Evolutionary conservation across 2,888 invertebrate species (phyloP).

Genomic region (Aproaerema taeniolella): DNA sequence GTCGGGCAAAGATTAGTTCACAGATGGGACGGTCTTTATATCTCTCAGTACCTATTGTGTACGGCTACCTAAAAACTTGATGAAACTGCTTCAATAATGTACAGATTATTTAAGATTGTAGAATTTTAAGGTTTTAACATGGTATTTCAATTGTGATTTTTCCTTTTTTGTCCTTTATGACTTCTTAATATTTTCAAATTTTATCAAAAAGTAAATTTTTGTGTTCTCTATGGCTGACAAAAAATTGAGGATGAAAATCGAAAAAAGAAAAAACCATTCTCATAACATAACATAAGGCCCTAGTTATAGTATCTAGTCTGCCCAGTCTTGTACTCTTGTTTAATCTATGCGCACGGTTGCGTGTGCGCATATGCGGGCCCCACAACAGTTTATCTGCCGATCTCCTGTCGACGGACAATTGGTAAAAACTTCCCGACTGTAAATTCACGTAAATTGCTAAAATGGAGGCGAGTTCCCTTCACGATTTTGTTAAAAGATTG

Average conservation of each 20-base stretch:
- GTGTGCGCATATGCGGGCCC: constrained; percentile 70
- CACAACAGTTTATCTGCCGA: constrained; percentile 52
- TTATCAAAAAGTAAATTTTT: too few species aligned
- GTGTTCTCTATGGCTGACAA: too few species aligned
- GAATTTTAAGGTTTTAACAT: too few species aligned
- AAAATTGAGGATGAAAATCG: too few species aligned
- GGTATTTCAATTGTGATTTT: too few species aligned
- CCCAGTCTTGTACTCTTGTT: background rate
- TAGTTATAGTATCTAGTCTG: too few species aligned
- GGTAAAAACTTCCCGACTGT: constrained; percentile 67
- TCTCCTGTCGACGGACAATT: constrained; percentile 61
- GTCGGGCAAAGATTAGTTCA: constrained; percentile 5
- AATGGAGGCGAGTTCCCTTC: constrained; percentile 54
- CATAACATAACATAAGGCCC: too few species aligned
- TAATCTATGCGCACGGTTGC: constrained; percentile 48
- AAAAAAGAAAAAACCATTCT: too few species aligned
- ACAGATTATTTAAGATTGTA: too few species aligned
- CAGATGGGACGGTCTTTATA: background rate
- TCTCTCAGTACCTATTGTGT: background rate
- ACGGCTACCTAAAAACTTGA: too few species aligned
- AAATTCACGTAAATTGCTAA: constrained; percentile 70
- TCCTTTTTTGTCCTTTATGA: too few species aligned
- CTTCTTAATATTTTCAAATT: background rate
- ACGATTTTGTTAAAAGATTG: constrained; percentile 67
- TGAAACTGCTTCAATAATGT: too few species aligned